A percentile compares a stretch with the other conserved stretches of the same genome.
Conservation (phyloP, 2,113 vertebrate genomes). For the Vulpes vulpes region DNA sequence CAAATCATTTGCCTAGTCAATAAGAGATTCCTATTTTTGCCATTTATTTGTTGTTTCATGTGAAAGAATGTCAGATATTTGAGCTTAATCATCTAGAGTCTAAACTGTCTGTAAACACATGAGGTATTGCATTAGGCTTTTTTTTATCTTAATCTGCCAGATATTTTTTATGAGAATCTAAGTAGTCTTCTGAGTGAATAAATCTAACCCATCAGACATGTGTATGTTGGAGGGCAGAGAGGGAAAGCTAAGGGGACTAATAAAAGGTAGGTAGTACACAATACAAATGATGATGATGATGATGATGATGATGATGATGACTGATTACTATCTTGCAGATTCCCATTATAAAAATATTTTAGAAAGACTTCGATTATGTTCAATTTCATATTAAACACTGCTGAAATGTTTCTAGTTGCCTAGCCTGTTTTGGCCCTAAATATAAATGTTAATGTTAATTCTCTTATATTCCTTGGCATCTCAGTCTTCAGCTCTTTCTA, state of each 20-base stretch:
- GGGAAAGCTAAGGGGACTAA: background rate
- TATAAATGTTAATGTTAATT: slow-evolving; percentile 75
- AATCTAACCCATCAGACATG: background rate
- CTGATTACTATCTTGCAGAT: background rate
- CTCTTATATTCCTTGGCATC: slow-evolving; percentile 54
- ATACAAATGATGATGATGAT: background rate
- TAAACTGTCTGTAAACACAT: background rate
- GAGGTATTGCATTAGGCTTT: background rate
- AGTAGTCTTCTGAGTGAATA: background rate
- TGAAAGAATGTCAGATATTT: background rate
- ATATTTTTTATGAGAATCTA: background rate
- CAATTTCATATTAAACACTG: background rate
- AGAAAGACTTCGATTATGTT: background rate
- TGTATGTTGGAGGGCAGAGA: background rate
- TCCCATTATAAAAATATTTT: slow-evolving; percentile 38
- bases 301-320: background rate
- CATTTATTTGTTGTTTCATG: background rate
- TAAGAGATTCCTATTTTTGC: background rate
- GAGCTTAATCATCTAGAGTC: background rate
- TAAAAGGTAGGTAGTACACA: background rate
- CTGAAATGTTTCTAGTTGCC: slow-evolving; percentile 57
- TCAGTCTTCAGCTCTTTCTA: slow-evolving; percentile 64
- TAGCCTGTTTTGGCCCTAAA: slow-evolving; percentile 66
- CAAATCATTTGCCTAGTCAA: background rate
- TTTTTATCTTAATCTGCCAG: background rate